Conservation (phyloP, 2,888 invertebrate genomes). For the Metellina segmentata region DNA sequence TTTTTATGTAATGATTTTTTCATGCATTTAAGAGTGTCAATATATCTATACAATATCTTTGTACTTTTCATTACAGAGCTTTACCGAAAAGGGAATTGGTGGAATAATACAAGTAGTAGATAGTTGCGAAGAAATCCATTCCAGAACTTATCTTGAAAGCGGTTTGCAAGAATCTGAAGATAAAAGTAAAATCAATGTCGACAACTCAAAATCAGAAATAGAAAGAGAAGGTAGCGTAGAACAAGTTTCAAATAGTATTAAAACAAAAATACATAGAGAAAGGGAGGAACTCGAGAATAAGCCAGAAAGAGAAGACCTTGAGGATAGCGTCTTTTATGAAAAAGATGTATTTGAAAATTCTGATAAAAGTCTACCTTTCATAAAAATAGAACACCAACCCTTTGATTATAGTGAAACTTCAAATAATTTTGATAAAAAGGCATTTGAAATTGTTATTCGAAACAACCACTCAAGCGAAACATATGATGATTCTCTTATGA, state of each 20-base stretch:
- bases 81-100: conserved; percentile 92
- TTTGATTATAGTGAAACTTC: background rate
- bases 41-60: background rate
- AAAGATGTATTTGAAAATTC: background rate
- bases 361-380: background rate
- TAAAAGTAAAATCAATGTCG: background rate
- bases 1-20: background rate
- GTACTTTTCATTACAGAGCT: conserved; percentile 83
- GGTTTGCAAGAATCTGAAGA: background rate
- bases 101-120: conserved; percentile 95
- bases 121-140: conserved; percentile 79
- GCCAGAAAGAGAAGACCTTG: background rate
- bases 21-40: background rate
- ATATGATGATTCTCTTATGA: background rate
- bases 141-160: conserved; percentile 34
- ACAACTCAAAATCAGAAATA: background rate
- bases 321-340: background rate
- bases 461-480: conserved; percentile 11
- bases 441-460: background rate
- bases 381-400: background rate
- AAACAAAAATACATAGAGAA: background rate
- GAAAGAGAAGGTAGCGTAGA: conserved; percentile 46
- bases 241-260: background rate
- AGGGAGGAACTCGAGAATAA: background rate
- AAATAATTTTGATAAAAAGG: background rate